Percentiles rank a stretch among this genome's conserved stretches.
Conservation (phyloP, 2,888 invertebrate genomes). For the Notodonta ziczac region DNA sequence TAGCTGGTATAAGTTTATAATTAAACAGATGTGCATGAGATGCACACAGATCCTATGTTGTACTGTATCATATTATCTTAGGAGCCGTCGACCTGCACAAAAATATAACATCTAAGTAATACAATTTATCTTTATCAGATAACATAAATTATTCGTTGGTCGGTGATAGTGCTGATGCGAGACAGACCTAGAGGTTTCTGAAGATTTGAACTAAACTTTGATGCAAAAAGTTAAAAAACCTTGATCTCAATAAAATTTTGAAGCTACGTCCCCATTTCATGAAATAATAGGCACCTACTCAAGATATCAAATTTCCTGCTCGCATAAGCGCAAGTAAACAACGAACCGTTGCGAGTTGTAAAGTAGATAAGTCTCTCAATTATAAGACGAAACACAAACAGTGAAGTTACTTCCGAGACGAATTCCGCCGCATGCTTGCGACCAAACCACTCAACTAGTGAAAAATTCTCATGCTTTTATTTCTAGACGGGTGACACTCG, state of each 20-base stretch:
- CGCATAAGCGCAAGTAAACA: conserved; percentile 31
- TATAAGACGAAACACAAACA: conserved; percentile 45
- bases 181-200: no score
- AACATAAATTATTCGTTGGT: no score
- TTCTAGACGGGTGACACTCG: conserved; percentile 79
- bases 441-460: conserved; percentile 80
- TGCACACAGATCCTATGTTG: neutral
- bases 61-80: neutral
- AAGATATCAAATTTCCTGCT: neutral
- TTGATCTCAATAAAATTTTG: no score
- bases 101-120: no score
- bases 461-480: conserved; percentile 79
- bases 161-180: no score
- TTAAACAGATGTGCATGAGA: neutral
- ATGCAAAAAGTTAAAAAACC: no score
- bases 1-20: conserved; percentile 6
- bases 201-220: no score
- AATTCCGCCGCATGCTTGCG: conserved; percentile 75
- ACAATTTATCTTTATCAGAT: no score
- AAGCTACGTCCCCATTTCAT: no score
- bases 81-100: no score
- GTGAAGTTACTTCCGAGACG: conserved; percentile 58
- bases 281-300: neutral
- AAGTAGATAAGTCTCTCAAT: conserved; percentile 40
- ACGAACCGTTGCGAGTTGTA: conserved; percentile 24